Evolutionary conservation across 2,113 vertebrate genomes (phyloP).

Genomic region (Dasyprocta punctata): DNA sequence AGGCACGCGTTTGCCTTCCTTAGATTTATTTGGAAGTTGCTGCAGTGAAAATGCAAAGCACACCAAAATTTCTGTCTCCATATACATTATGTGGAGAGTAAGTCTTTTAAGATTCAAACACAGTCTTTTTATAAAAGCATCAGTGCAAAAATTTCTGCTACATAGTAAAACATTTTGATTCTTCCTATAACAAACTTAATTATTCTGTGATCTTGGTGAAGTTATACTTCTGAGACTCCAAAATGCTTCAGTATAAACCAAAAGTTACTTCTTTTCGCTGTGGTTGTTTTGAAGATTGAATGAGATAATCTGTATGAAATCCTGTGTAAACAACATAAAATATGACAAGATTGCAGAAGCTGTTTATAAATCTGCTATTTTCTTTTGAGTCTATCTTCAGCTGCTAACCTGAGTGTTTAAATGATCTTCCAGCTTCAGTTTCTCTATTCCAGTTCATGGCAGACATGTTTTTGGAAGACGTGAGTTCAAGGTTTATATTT

Average conservation of each 20-base stretch:
- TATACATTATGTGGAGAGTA: neutral
- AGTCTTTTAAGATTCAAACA: neutral
- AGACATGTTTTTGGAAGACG: neutral
- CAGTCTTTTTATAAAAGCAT: neutral
- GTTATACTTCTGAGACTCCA: neutral
- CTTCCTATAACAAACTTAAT: neutral
- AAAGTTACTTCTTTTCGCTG: neutral
- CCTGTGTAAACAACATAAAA: neutral
- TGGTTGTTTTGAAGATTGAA: neutral
- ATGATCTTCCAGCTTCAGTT: accelerated
- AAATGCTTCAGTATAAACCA: neutral
- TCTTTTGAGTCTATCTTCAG: neutral
- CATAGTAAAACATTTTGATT: neutral
- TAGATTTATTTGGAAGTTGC: neutral
- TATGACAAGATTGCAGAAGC: neutral
- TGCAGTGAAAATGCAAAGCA: neutral
- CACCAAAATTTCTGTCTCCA: neutral
- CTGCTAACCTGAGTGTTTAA: neutral
- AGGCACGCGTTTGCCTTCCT: neutral
- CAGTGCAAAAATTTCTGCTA: neutral
- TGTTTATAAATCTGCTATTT: neutral
- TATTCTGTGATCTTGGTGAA: neutral
- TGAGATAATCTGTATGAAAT: neutral
- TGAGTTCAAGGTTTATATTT: neutral
- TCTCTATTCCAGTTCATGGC: neutral